Conservation (phyloP, 2,888 invertebrate species). For the Crocallis elinguaria region DNA sequence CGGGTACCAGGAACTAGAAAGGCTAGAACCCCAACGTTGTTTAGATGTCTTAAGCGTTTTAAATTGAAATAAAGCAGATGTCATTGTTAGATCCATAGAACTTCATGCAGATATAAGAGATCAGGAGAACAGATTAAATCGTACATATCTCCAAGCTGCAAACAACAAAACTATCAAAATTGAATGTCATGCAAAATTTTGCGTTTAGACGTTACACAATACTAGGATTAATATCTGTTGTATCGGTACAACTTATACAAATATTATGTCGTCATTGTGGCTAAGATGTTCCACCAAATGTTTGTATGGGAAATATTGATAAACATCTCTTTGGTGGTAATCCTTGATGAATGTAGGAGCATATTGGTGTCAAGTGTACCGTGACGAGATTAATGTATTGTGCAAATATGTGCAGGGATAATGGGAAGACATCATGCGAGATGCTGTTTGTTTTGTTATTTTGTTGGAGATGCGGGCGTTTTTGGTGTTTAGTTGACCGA, state of each 20-base stretch:
- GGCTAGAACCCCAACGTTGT: too few relatives aligned
- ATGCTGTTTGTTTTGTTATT: slow-evolving; percentile 26
- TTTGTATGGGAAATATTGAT: slow-evolving; percentile 74
- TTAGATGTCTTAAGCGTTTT: too few relatives aligned
- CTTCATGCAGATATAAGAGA: too few relatives aligned
- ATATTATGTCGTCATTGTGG: slow-evolving; percentile 75
- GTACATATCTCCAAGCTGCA: slow-evolving; percentile 25
- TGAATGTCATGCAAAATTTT: slow-evolving; percentile 63
- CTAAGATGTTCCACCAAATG: slow-evolving; percentile 58
- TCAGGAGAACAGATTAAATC: too few relatives aligned
- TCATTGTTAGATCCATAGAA: too few relatives aligned
- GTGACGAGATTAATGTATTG: slow-evolving; percentile 78
- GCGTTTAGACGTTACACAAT: slow-evolving; percentile 56
- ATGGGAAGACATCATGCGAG: slow-evolving; percentile 16
- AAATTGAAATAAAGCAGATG: too few relatives aligned
- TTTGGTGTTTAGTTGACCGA: slow-evolving; percentile 27
- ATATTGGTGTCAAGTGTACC: slow-evolving; percentile 82
- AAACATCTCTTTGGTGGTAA: slow-evolving; percentile 72
- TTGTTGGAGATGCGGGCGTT: slow-evolving; percentile 13
- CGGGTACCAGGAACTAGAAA: too few relatives aligned
- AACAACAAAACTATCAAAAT: slow-evolving; percentile 44
- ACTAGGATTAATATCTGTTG: slow-evolving; percentile 45
- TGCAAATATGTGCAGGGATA: slow-evolving; percentile 60
- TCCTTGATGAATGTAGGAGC: slow-evolving; percentile 62
- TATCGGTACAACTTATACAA: slow-evolving; percentile 55